Conservation (phyloP, 2,797 vertebrate species). For the Macroramphosus scolopax region DNA sequence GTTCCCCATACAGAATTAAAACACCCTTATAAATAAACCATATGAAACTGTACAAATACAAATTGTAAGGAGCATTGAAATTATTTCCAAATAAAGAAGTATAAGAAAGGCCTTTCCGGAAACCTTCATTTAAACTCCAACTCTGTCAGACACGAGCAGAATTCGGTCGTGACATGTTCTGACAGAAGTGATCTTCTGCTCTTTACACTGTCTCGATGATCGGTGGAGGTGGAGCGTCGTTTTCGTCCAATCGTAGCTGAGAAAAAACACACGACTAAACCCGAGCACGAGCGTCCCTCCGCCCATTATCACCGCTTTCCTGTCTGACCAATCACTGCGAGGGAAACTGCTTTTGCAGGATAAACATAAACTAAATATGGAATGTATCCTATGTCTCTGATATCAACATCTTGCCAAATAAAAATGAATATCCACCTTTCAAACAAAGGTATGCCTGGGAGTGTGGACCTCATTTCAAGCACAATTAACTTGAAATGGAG, state of each 20-base stretch:
- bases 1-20: no score
- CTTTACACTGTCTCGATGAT: conserved; percentile 16
- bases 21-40: no score
- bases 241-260: conserved; percentile 52
- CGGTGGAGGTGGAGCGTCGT: conserved; percentile 38
- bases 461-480: conserved; percentile 90
- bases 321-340: conserved; percentile 69
- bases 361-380: conserved; percentile 75
- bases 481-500: conserved; percentile 92
- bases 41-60: no score
- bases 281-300: conserved; percentile 21
- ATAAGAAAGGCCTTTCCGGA: not conserved
- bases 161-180: conserved; percentile 12
- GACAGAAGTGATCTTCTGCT: conserved; percentile 4
- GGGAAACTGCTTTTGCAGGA: conserved; percentile 66
- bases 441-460: conserved; percentile 82
- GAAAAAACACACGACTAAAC: conserved; percentile 35
- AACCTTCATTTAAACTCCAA: conserved; percentile 14
- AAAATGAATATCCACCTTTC: conserved; percentile 86
- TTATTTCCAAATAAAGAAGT: no score
- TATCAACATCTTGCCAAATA: conserved; percentile 84
- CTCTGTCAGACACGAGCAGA: conserved; percentile 12
- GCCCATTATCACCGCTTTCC: conserved; percentile 54
- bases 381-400: conserved; percentile 80
- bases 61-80: no score